These are phyloP conservation scores for Dendropsophus ebraccatus DNA, from an alignment of 2,113 vertebrate genomes.

Conservation along the genomic window DNA sequence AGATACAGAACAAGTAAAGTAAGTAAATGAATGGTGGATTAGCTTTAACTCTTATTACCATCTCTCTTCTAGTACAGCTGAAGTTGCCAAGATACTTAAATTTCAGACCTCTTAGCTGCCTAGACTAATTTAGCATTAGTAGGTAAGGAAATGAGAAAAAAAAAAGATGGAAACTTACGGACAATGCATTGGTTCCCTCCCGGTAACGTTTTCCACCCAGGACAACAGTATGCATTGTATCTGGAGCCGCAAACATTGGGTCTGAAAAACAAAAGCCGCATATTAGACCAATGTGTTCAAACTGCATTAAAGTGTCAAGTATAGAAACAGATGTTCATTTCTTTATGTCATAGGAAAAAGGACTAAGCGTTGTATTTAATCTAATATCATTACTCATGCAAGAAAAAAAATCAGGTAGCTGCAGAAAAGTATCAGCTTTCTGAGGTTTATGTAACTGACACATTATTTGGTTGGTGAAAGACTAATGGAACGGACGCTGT, in stretches of 20 bases:
- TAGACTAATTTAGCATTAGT: neutral
- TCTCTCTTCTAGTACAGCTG: neutral
- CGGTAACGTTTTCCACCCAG: constrained; percentile 97
- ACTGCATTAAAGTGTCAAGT: constrained; percentile 39
- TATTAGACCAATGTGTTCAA: constrained; percentile 39
- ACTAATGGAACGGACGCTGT: constrained; percentile 23
- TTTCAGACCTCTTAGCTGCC: neutral
- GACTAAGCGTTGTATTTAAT: constrained; percentile 7
- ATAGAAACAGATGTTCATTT: constrained; percentile 51
- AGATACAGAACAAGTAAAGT: too few species aligned
- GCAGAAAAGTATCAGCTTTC: constrained; percentile 24
- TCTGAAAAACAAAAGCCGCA: constrained; percentile 69
- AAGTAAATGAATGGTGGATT: neutral
- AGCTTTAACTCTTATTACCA: neutral
- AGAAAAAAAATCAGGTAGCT: constrained; percentile 42
- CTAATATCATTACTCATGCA: constrained; percentile 42
- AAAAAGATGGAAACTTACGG: constrained; percentile 78
- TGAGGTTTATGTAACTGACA: constrained; percentile 38
- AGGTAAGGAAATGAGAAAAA: neutral
- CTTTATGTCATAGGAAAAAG: constrained; percentile 40
- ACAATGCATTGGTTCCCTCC: constrained; percentile 99
- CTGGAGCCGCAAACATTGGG: constrained; percentile 96
- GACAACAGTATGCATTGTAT: constrained; percentile 95
- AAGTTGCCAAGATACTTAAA: neutral
- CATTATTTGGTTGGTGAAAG: constrained; percentile 50